These are phyloP conservation scores for Tachypleus tridentatus DNA, from an alignment of 1,140 invertebrate genomes.

Conservation along the genomic window DNA sequence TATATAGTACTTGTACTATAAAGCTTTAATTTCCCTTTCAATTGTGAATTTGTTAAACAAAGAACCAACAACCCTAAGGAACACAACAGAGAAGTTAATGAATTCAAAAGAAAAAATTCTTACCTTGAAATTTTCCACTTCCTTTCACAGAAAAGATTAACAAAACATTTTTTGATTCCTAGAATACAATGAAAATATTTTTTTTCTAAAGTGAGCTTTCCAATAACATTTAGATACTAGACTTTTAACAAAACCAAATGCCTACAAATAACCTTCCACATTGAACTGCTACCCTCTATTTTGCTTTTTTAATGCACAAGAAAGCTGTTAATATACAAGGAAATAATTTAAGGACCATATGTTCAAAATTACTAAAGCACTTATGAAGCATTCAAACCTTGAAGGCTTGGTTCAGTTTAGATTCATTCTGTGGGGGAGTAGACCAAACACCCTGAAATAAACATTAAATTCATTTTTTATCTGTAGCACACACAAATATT, in stretches of 20 bases:
- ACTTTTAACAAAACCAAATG: not conserved
- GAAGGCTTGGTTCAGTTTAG: conserved; percentile 87
- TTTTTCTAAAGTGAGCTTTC: not conserved
- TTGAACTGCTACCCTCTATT: no score
- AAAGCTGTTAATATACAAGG: no score
- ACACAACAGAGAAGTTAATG: not conserved
- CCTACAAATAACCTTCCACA: no score
- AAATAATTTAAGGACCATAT: not conserved
- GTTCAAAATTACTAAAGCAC: not conserved
- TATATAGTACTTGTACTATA: no score
- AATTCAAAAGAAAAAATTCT: conserved; percentile 11
- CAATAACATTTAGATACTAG: not conserved
- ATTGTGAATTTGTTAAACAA: not conserved
- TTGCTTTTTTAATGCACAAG: no score
- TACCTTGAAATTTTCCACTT: conserved; percentile 69
- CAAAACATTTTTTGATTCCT: conserved; percentile 82
- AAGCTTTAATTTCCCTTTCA: no score
- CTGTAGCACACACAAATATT: no score
- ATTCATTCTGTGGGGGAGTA: conserved; percentile 91
- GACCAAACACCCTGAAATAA: conserved; percentile 72
- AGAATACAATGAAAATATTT: not conserved
- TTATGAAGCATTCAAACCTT: conserved; percentile 30
- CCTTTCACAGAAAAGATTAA: conserved; percentile 96
- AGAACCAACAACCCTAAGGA: not conserved
- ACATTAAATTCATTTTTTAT: no score